Evolutionary conservation across 2,888 invertebrate species (phyloP).

Genomic region (Caenorhabditis sp.): DNA sequence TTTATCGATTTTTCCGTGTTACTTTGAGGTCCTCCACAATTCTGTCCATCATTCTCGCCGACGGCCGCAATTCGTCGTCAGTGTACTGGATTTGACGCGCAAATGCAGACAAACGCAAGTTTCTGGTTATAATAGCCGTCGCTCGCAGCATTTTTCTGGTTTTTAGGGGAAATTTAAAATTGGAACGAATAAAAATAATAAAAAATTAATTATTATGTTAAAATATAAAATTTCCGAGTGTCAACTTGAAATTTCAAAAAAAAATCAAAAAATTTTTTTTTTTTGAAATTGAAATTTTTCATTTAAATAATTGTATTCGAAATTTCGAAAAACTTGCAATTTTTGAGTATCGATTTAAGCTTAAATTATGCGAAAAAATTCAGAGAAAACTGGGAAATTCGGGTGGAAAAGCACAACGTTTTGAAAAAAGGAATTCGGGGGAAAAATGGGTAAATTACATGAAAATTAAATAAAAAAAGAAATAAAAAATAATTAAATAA

Average conservation of each 20-base stretch:
- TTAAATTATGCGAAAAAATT: constrained; percentile 14
- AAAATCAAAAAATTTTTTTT: too few relatives aligned
- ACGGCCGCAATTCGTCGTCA: constrained; percentile 20
- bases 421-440: neutral
- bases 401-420: constrained; percentile 13
- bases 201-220: neutral
- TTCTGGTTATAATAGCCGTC: neutral
- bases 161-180: neutral
- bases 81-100: constrained; percentile 22
- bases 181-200: neutral
- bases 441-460: constrained; percentile 15
- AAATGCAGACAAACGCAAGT: constrained; percentile 15
- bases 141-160: constrained; percentile 28
- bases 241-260: neutral
- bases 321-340: neutral
- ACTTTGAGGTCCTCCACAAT: constrained; percentile 47
- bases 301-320: too few relatives aligned
- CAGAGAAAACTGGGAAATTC: constrained; percentile 14
- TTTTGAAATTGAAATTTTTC: neutral
- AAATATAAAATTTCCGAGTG: neutral
- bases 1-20: constrained; percentile 24
- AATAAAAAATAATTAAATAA: neutral
- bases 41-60: constrained; percentile 12
- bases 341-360: constrained; percentile 19
- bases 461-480: neutral